Conservation (phyloP, 2,888 invertebrate genomes). For the Endomychus coccineus region DNA sequence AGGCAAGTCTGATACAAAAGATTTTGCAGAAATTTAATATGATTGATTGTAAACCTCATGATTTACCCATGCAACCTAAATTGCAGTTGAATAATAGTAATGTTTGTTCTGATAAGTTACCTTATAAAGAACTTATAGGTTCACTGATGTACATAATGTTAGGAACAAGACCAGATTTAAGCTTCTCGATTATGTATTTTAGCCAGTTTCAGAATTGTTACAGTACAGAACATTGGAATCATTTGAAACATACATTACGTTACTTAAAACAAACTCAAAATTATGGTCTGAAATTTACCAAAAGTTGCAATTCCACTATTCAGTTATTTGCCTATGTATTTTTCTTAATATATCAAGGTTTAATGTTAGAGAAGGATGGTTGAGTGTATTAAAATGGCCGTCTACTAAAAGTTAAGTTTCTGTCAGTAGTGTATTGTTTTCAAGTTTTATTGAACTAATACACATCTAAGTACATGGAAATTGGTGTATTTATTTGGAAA, state of each 20-base stretch:
- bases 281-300: constrained; percentile 10
- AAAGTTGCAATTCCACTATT: no score
- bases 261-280: constrained; percentile 19
- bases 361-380: no score
- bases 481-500: no score
- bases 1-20: constrained; percentile 19
- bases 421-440: no score
- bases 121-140: constrained; percentile 20
- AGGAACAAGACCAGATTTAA: constrained; percentile 22
- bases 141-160: constrained; percentile 22
- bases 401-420: no score
- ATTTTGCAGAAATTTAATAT: constrained; percentile 19
- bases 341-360: no score
- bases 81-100: constrained; percentile 10
- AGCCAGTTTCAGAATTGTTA: constrained; percentile 24
- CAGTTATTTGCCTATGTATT: no score
- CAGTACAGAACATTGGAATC: constrained; percentile 18
- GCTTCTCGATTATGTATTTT: constrained; percentile 21
- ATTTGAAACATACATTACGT: constrained; percentile 17
- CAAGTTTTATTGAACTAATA: no score
- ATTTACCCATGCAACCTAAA: constrained; percentile 17
- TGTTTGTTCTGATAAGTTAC: not conserved
- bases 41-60: constrained; percentile 13
- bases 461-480: no score
- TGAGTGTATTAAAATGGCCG: no score